A percentile compares a stretch with the other conserved stretches of the same genome.
Conservation (phyloP, 1,140 invertebrate species). For the Platyscapa corneri region DNA sequence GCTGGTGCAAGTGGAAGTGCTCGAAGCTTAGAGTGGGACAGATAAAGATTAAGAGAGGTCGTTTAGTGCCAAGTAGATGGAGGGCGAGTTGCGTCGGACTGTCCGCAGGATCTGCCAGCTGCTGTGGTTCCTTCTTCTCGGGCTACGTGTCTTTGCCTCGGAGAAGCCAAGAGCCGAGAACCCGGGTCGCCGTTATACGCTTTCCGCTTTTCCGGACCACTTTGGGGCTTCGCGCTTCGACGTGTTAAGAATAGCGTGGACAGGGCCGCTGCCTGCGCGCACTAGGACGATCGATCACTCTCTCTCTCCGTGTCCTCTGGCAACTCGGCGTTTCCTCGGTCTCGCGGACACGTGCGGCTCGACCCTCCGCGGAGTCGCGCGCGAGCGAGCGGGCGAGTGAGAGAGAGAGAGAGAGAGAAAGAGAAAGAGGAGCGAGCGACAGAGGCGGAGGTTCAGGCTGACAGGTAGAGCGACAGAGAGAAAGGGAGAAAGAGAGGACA, state of each 20-base stretch:
- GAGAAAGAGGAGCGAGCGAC: not conserved
- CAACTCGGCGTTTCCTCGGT: not conserved
- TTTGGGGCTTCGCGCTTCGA: not conserved
- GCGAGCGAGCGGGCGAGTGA: slow-evolving; percentile 24
- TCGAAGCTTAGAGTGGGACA: not conserved
- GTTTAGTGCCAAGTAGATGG: slow-evolving; percentile 42
- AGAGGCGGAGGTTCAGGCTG: slow-evolving; percentile 15
- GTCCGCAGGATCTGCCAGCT: not conserved
- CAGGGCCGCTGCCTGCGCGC: not conserved
- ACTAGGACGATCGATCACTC: slow-evolving; percentile 22
- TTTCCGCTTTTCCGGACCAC: not conserved
- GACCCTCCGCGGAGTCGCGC: not conserved
- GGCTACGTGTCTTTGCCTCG: not conserved
- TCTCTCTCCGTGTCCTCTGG: not conserved
- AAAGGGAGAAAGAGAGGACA: slow-evolving; percentile 23
- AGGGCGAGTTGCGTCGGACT: slow-evolving; percentile 55
- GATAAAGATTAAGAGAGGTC: slow-evolving; percentile 37
- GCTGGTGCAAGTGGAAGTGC: not conserved
- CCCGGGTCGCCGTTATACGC: not conserved
- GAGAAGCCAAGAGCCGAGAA: not conserved
- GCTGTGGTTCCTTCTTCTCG: not conserved
- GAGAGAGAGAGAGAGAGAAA: too few species aligned
- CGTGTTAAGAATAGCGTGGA: not conserved
- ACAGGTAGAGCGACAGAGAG: not conserved
- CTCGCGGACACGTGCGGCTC: slow-evolving; percentile 28